These are phyloP conservation scores for Rhabditoides inermis DNA, from an alignment of 2,888 invertebrate species.

Conservation along the genomic window DNA sequence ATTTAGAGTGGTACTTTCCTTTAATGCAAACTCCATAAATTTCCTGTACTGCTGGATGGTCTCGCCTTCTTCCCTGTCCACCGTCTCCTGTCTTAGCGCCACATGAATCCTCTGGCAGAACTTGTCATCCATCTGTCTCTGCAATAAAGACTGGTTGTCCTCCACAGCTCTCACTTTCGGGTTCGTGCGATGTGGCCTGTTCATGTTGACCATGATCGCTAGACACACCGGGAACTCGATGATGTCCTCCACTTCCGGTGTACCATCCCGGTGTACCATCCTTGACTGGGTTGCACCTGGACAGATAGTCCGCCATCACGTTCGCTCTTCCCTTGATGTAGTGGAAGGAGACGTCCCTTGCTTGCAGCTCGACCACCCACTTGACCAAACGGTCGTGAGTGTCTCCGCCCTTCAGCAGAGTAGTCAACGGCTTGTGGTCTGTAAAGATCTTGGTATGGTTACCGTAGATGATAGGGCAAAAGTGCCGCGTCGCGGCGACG, in stretches of 20 bases:
- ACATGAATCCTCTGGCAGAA: too few species aligned
- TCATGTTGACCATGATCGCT: too few species aligned
- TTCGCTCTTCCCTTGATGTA: constrained; percentile 54
- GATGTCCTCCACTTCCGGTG: constrained; percentile 11
- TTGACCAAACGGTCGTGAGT: constrained; percentile 54
- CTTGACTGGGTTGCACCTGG: constrained; percentile 21
- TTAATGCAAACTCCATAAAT: too few species aligned
- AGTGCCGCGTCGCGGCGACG: constrained; percentile 18
- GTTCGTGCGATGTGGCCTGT: too few species aligned
- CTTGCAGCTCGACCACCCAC: constrained; percentile 55
- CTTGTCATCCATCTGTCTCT: too few species aligned
- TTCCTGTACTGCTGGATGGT: too few species aligned
- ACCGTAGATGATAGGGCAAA: constrained; percentile 8
- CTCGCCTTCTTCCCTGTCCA: too few species aligned
- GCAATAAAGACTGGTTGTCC: too few species aligned
- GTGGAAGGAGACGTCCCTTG: constrained; percentile 51
- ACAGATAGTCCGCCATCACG: constrained; percentile 53
- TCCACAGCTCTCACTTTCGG: too few species aligned
- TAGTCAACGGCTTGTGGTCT: constrained; percentile 15
- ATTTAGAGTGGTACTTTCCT: too few species aligned
- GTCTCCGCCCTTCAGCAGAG: constrained; percentile 38
- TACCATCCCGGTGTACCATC: too few species aligned
- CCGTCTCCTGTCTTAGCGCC: too few species aligned
- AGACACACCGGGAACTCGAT: constrained; percentile 18
- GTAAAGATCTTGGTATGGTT: constrained; percentile 6